Evolutionary conservation across 2,888 invertebrate genomes (phyloP).

Genomic region (Idaea aversata): DNA sequence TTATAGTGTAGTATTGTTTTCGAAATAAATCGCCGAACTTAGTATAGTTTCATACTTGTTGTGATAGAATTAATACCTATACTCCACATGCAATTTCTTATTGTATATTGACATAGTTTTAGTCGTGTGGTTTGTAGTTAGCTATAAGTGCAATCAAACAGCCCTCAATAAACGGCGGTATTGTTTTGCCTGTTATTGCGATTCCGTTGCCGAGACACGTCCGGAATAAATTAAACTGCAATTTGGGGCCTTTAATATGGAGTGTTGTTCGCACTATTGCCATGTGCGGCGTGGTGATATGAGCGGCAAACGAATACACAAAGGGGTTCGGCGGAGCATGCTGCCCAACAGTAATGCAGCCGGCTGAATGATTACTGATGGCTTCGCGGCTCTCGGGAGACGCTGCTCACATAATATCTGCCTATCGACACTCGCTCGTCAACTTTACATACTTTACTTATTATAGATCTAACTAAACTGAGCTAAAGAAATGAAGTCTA

Average conservation of each 20-base stretch:
- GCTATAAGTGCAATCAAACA: slow-evolving; percentile 60
- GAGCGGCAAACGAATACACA: slow-evolving; percentile 74
- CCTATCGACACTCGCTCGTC: not conserved
- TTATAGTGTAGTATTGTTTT: not conserved
- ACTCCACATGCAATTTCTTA: not conserved
- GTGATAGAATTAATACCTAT: not conserved
- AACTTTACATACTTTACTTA: not conserved
- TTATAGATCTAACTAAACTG: not conserved
- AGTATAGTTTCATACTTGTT: not conserved
- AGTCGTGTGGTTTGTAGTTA: slow-evolving; percentile 23
- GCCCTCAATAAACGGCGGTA: slow-evolving; percentile 64
- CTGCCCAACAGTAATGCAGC: slow-evolving; percentile 62
- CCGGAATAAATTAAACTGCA: slow-evolving; percentile 79
- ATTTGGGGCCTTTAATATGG: slow-evolving; percentile 78
- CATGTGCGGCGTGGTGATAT: slow-evolving; percentile 64
- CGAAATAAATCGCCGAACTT: not conserved
- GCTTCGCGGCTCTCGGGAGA: slow-evolving; percentile 40
- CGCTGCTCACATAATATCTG: slow-evolving; percentile 11
- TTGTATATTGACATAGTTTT: slow-evolving; percentile 15
- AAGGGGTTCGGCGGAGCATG: slow-evolving; percentile 51
- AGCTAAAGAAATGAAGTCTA: not conserved
- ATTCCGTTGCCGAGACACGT: slow-evolving; percentile 78
- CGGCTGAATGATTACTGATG: slow-evolving; percentile 56
- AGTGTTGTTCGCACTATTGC: slow-evolving; percentile 74
- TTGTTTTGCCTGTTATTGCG: slow-evolving; percentile 77